Evolutionary conservation across 2,888 invertebrate species (phyloP).

Genomic region (Atethmia centrago): DNA sequence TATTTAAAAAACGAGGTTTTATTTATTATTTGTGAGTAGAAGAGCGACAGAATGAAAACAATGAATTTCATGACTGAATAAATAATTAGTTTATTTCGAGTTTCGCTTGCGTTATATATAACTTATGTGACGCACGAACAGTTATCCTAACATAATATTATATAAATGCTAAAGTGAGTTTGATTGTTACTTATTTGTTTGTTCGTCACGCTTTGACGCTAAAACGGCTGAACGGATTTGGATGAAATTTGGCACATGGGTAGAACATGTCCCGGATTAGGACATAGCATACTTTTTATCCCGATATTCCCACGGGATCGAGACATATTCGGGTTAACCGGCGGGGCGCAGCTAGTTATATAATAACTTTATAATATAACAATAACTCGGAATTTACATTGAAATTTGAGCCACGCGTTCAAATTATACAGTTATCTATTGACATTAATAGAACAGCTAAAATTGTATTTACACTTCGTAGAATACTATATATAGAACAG

Average conservation of each 20-base stretch:
- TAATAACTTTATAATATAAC: constrained; percentile 26
- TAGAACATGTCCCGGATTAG: too few species aligned
- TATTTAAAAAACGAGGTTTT: background rate
- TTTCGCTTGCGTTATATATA: background rate
- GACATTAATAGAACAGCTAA: constrained; percentile 12
- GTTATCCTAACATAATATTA: too few species aligned
- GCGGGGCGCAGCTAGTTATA: too few species aligned
- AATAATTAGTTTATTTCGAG: constrained; percentile 18
- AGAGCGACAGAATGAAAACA: background rate
- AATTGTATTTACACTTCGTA: constrained; percentile 28
- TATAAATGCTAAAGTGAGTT: too few species aligned
- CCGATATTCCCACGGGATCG: too few species aligned
- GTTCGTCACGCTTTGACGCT: too few species aligned
- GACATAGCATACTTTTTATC: too few species aligned
- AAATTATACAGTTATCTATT: constrained; percentile 25
- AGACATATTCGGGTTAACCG: too few species aligned
- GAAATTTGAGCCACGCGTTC: constrained; percentile 18
- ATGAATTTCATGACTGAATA: background rate
- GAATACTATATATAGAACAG: constrained; percentile 27
- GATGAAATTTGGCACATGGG: too few species aligned
- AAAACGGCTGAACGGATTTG: too few species aligned
- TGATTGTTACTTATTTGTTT: too few species aligned
- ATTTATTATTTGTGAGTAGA: constrained; percentile 10
- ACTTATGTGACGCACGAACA: constrained; percentile 4
- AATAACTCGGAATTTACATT: constrained; percentile 28